Conservation (phyloP, 2,113 vertebrate species). For the Actinemys pallida region DNA sequence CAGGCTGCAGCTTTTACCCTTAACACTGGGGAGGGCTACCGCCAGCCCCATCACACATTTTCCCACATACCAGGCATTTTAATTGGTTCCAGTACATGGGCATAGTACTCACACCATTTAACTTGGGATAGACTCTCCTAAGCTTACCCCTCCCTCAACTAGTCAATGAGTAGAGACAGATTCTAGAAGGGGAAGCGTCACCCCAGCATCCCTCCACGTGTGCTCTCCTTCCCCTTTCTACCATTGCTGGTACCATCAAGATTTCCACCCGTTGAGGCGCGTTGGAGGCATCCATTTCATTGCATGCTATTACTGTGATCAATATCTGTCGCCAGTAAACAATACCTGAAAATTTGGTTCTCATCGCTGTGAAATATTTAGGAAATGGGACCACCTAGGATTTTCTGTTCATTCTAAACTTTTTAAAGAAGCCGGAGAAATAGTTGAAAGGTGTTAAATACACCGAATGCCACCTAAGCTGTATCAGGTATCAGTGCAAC, state of each 20-base stretch:
- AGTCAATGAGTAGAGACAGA: neutral
- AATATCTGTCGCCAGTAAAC: neutral
- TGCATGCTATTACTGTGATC: neutral
- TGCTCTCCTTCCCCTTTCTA: neutral
- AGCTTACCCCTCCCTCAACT: neutral
- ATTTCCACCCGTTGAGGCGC: neutral
- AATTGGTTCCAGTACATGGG: neutral
- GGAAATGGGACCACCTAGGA: rapidly evolving
- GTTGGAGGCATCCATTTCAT: neutral
- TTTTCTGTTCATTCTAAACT: neutral
- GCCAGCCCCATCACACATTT: neutral
- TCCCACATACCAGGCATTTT: neutral
- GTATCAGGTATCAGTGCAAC: neutral
- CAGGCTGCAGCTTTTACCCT: neutral
- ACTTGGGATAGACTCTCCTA: neutral
- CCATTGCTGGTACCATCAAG: neutral
- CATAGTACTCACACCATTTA: neutral
- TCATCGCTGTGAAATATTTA: rapidly evolving
- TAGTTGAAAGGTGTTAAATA: neutral
- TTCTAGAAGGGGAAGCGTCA: neutral
- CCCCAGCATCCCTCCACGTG: neutral
- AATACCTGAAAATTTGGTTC: rapidly evolving
- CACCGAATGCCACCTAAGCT: neutral
- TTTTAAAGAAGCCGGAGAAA: neutral
- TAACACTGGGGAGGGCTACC: neutral